phyloP scores from a whole-genome alignment of 2,888 invertebrate species.

The Steinernema hermaphroditum region DNA sequence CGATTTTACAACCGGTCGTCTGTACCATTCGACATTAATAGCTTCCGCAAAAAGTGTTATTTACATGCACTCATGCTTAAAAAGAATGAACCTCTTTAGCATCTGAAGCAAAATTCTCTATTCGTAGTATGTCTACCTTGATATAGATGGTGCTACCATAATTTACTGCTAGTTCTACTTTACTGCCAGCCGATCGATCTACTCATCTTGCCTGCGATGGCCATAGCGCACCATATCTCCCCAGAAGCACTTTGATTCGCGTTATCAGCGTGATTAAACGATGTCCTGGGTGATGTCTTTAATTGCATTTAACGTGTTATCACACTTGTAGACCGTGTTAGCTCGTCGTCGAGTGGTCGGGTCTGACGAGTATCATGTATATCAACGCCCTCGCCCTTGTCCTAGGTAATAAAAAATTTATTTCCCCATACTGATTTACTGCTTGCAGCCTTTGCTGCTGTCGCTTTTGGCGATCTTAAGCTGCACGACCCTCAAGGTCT shows the following conservation, averaged over 20 bases:
- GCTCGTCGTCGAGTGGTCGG: neutral
- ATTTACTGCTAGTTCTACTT: too few relatives aligned
- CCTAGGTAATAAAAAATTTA: constrained; percentile 14
- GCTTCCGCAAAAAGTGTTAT: too few relatives aligned
- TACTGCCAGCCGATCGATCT: neutral
- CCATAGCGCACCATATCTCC: neutral
- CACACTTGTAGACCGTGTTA: constrained; percentile 7
- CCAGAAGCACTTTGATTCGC: constrained; percentile 13
- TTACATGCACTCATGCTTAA: too few relatives aligned
- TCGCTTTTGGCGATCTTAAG: neutral
- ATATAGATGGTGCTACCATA: too few relatives aligned
- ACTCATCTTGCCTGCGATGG: neutral
- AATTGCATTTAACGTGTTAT: constrained; percentile 28
- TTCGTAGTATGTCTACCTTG: too few relatives aligned
- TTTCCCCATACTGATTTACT: neutral
- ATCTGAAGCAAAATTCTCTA: too few relatives aligned
- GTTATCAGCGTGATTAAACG: constrained; percentile 22
- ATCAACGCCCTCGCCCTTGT: neutral
- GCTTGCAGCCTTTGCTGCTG: neutral
- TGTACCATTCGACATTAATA: too few relatives aligned
- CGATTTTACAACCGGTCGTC: too few relatives aligned
- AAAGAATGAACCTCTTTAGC: too few relatives aligned
- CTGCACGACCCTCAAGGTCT: neutral
- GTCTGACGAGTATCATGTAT: neutral
- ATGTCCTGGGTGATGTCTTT: constrained; percentile 19